These are phyloP conservation scores for Ptychoptera contaminata DNA, from an alignment of 2,888 invertebrate genomes.

Conservation along the genomic window DNA sequence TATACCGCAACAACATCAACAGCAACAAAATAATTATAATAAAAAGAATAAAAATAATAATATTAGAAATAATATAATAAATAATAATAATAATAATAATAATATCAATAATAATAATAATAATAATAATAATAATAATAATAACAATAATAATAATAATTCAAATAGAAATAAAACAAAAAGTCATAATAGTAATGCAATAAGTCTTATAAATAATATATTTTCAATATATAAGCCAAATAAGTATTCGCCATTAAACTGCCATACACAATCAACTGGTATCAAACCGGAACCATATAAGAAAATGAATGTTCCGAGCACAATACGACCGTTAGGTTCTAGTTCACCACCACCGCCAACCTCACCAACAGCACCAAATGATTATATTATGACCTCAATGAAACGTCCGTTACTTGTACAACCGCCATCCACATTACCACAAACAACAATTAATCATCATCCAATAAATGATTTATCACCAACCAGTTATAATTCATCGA, in stretches of 20 bases:
- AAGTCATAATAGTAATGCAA: slow-evolving; percentile 20
- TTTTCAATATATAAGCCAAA: slow-evolving; percentile 32
- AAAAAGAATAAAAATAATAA: slow-evolving; percentile 7
- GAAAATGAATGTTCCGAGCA: slow-evolving; percentile 31
- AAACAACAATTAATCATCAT: slow-evolving; percentile 28
- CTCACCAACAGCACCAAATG: slow-evolving; percentile 14
- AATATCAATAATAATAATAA: slow-evolving; percentile 12
- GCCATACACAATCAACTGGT: slow-evolving; percentile 24
- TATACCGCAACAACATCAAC: slow-evolving; percentile 11
- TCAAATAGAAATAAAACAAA: slow-evolving; percentile 19
- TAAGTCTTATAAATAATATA: slow-evolving; percentile 30
- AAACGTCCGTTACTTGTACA: slow-evolving; percentile 39
- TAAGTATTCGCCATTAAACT: slow-evolving; percentile 30
- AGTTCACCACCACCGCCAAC: not conserved
- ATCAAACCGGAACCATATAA: slow-evolving; percentile 17
- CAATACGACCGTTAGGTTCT: slow-evolving; percentile 23
- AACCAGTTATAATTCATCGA: slow-evolving; percentile 22
- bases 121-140: slow-evolving; percentile 20
- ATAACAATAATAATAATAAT: slow-evolving; percentile 3
- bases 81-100: slow-evolving; percentile 19
- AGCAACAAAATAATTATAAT: slow-evolving; percentile 16
- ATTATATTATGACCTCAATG: slow-evolving; percentile 26
- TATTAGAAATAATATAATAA: slow-evolving; percentile 18
- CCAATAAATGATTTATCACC: no score
- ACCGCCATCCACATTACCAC: slow-evolving; percentile 27